These are phyloP conservation scores for Sphinx pinastri DNA, from an alignment of 2,888 invertebrate species.

Conservation along the genomic window DNA sequence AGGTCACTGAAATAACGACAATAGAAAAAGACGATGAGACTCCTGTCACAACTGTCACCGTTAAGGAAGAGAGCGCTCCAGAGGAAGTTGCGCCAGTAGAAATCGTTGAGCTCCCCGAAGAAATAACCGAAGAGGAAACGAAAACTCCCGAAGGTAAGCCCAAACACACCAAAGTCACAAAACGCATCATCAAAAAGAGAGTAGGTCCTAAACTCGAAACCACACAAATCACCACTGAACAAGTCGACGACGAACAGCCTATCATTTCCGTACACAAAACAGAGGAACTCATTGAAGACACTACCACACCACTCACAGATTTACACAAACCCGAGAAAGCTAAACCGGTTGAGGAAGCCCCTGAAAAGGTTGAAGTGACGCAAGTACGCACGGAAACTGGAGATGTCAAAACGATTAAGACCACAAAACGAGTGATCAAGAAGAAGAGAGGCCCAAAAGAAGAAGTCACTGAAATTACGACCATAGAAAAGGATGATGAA, in stretches of 20 bases:
- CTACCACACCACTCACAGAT: neutral
- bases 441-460: neutral
- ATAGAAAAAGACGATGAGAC: neutral
- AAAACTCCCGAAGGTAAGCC: neutral
- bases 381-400: neutral
- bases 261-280: conserved; percentile 1
- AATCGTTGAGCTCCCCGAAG: conserved; percentile 42
- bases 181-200: neutral
- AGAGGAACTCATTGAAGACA: neutral
- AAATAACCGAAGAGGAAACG: conserved; percentile 34
- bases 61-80: neutral
- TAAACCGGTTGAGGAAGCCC: neutral
- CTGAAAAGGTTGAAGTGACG: neutral
- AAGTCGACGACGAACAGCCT: neutral
- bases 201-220: neutral
- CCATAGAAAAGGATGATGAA: neutral
- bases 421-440: neutral
- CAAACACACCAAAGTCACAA: neutral
- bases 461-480: neutral
- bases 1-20: neutral
- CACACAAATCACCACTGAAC: neutral
- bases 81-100: neutral
- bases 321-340: neutral
- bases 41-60: neutral
- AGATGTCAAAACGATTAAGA: neutral